Evolutionary conservation across 2,113 vertebrate genomes (phyloP).

Genomic region (Orycteropus afer): DNA sequence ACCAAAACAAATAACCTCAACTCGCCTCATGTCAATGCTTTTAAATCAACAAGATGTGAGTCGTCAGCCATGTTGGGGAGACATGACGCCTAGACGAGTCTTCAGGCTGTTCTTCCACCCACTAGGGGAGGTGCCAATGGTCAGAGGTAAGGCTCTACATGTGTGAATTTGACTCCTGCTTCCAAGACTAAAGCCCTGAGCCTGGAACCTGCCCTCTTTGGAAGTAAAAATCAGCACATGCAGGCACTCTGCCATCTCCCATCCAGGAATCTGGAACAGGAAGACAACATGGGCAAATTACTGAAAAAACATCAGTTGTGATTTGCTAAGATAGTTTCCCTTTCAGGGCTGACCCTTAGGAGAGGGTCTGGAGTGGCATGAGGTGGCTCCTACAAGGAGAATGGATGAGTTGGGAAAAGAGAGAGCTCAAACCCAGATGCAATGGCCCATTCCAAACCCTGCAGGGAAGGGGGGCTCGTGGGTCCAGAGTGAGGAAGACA

Average conservation of each 20-base stretch:
- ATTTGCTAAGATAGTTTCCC: not conserved
- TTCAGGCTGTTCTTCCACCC: not conserved
- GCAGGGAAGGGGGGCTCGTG: not conserved
- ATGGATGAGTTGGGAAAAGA: too few species aligned
- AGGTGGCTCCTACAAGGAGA: too few species aligned
- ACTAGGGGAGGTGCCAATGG: fast-evolving
- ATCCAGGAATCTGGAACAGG: fast-evolving
- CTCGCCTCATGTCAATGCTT: not conserved
- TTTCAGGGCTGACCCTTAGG: not conserved
- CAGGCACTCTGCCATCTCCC: not conserved
- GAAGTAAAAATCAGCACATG: fast-evolving
- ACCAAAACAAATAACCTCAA: not conserved
- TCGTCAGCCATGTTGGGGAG: fast-evolving
- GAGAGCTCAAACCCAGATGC: not conserved
- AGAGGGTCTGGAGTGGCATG: fast-evolving
- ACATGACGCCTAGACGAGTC: fast-evolving
- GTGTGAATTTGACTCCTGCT: not conserved
- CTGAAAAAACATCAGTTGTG: fast-evolving
- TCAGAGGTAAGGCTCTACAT: fast-evolving
- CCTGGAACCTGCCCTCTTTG: not conserved
- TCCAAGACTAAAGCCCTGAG: not conserved
- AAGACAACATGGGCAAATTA: fast-evolving
- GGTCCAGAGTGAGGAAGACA: too few species aligned
- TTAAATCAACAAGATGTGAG: fast-evolving
- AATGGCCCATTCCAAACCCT: not conserved